phyloP scores from a whole-genome alignment of 1,140 invertebrate genomes.

The Drosophila funebris region DNA sequence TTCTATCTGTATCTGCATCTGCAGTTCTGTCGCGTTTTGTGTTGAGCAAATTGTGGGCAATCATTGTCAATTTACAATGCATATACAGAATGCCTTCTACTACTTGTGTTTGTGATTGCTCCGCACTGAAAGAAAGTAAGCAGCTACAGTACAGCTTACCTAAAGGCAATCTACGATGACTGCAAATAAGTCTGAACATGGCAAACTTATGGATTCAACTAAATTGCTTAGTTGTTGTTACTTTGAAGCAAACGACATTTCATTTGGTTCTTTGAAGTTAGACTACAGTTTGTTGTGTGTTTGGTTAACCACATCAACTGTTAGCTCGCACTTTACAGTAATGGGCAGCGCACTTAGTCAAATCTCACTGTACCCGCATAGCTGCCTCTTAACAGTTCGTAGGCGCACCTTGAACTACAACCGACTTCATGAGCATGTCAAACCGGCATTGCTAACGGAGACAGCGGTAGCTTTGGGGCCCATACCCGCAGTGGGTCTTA shows the following conservation, averaged over 20 bases:
- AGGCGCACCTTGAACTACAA: slow-evolving; percentile 72
- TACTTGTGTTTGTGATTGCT: slow-evolving; percentile 35
- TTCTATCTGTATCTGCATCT: slow-evolving; percentile 30
- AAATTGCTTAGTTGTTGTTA: too few species aligned
- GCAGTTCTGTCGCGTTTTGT: slow-evolving; percentile 42
- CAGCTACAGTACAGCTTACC: slow-evolving; percentile 41
- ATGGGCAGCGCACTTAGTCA: neutral
- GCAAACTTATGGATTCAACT: too few species aligned
- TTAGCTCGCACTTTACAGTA: neutral
- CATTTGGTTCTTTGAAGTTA: neutral
- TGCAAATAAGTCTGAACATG: neutral
- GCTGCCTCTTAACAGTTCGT: slow-evolving; percentile 24
- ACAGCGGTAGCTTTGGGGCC: slow-evolving; percentile 19
- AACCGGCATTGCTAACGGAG: slow-evolving; percentile 27
- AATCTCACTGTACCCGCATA: slow-evolving; percentile 45
- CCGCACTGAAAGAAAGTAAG: slow-evolving; percentile 35
- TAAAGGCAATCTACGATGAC: neutral
- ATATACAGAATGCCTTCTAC: slow-evolving; percentile 56
- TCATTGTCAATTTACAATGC: slow-evolving; percentile 81
- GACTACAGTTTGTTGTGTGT: neutral
- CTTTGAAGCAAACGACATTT: too few species aligned
- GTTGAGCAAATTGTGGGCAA: slow-evolving; percentile 77
- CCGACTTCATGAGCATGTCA: slow-evolving; percentile 32
- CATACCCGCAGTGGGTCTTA: slow-evolving; percentile 36
- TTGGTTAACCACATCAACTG: neutral